Percentiles rank a stretch among this genome's conserved stretches.
phyloP scores from a whole-genome alignment of 2,113 vertebrate genomes.

The Condylura cristata region DNA sequence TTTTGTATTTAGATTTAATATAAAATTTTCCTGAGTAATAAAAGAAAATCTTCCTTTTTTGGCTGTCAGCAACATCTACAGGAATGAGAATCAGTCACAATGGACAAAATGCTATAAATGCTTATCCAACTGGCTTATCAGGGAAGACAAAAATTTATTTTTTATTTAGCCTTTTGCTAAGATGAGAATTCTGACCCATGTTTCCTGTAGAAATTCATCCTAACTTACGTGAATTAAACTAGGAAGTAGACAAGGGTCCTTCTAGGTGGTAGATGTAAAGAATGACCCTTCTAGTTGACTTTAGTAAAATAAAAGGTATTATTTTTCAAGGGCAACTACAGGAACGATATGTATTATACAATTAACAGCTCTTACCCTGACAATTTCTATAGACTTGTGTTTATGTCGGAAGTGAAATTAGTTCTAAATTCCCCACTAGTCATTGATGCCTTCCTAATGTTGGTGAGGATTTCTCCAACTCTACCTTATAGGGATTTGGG shows the following conservation, averaged over 20 bases:
- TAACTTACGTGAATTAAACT: not conserved
- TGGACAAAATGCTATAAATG: too few relatives aligned
- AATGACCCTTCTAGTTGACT: not conserved
- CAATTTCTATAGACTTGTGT: not conserved
- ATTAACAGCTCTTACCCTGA: not conserved
- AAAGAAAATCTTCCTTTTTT: not conserved
- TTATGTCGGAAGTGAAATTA: not conserved
- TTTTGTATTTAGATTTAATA: not conserved
- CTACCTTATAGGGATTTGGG: not conserved
- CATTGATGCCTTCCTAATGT: not conserved
- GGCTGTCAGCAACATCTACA: not conserved
- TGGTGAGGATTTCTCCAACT: not conserved
- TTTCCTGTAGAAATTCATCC: not conserved
- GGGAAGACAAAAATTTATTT: not conserved
- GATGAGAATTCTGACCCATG: not conserved
- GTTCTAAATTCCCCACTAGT: not conserved
- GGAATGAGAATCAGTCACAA: not conserved
- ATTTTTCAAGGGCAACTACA: not conserved
- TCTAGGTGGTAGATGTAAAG: not conserved
- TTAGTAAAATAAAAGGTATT: not conserved
- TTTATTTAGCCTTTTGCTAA: not conserved
- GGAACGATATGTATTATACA: not conserved
- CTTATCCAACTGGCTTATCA: not conserved
- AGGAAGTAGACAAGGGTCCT: not conserved
- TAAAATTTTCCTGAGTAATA: not conserved